Evolutionary conservation across 2,888 invertebrate species (phyloP).

Genomic region (Neoitamus cyanurus): DNA sequence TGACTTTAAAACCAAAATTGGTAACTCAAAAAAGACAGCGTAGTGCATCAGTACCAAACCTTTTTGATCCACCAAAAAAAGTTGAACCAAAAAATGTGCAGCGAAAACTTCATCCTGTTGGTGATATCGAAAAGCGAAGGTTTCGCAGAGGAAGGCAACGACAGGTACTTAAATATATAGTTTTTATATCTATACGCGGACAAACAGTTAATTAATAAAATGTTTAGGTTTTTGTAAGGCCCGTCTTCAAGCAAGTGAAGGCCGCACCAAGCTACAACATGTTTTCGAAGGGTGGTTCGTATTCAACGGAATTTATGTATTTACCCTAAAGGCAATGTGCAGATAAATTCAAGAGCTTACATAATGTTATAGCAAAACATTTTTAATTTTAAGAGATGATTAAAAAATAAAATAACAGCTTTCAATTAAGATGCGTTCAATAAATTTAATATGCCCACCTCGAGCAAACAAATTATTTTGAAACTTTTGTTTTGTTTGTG

Average conservation of each 20-base stretch:
- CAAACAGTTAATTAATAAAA: not conserved
- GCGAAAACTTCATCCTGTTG: not conserved
- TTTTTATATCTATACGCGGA: not conserved
- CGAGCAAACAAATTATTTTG: no score
- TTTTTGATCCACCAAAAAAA: not conserved
- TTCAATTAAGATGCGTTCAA: no score
- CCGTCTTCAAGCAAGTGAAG: slow-evolving; percentile 4
- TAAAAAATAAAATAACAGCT: no score
- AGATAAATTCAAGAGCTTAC: no score
- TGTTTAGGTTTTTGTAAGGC: not conserved
- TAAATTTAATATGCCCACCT: no score
- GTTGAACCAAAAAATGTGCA: not conserved
- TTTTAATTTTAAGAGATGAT: no score
- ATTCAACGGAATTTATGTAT: not conserved
- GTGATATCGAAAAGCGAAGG: not conserved
- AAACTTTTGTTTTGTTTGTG: no score
- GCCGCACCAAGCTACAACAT: not conserved
- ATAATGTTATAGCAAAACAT: no score
- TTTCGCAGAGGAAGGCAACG: not conserved
- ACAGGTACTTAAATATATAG: not conserved
- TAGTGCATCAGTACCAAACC: not conserved
- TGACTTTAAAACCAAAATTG: slow-evolving; percentile 57
- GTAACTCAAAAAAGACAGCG: not conserved
- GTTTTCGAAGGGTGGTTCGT: not conserved
- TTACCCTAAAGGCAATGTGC: not conserved